Evolutionary conservation across 2,797 vertebrate genomes (phyloP).

Genomic region (Prionace glauca): DNA sequence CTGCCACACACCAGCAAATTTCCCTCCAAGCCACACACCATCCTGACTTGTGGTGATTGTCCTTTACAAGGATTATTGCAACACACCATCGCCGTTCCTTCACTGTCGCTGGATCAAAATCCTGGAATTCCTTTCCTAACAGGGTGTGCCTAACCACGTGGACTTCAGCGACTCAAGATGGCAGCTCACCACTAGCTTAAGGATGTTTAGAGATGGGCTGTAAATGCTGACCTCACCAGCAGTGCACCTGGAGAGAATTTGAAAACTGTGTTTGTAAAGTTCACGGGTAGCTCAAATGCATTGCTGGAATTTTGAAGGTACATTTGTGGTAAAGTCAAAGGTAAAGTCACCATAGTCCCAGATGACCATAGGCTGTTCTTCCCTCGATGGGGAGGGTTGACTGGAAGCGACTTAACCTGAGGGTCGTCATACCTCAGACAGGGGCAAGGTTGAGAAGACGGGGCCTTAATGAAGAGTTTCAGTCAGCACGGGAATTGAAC

Average conservation of each 20-base stretch:
- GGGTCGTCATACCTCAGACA: too few species aligned
- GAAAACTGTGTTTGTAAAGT: background rate
- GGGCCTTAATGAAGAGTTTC: too few species aligned
- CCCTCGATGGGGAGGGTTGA: too few species aligned
- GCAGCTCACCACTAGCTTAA: background rate
- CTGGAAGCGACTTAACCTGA: too few species aligned
- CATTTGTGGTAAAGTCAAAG: background rate
- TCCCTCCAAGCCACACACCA: background rate
- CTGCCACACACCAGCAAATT: background rate
- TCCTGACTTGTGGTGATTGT: background rate
- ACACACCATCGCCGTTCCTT: background rate
- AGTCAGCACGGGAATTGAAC: too few species aligned
- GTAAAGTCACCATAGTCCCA: too few species aligned
- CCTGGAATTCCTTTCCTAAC: background rate
- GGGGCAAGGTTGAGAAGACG: too few species aligned
- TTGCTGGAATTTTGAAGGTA: background rate
- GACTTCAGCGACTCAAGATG: background rate
- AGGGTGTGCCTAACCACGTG: background rate
- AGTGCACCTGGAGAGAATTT: background rate
- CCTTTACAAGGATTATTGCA: too few species aligned
- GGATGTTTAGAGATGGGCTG: background rate
- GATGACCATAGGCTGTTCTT: too few species aligned
- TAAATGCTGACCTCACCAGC: background rate
- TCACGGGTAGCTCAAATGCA: background rate
- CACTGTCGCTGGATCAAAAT: background rate